Conservation (phyloP, 2,888 invertebrate species). For the Apocheima hispidaria region DNA sequence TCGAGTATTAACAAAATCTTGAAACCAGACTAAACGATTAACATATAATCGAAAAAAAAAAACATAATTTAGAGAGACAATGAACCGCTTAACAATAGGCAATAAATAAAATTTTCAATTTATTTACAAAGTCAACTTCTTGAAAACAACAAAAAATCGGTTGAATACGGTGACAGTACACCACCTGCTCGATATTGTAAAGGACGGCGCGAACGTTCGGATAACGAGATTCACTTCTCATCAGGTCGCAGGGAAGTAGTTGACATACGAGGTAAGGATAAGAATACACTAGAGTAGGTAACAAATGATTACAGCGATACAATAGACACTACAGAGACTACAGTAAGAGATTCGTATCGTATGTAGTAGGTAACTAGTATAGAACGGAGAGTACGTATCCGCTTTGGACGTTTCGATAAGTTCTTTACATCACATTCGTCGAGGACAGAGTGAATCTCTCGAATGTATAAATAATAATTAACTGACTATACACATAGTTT, state of each 20-base stretch:
- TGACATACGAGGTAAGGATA: conserved; percentile 47
- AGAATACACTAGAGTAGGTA: conserved; percentile 58
- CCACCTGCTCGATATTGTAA: too few relatives aligned
- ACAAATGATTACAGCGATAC: conserved; percentile 59
- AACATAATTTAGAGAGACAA: too few relatives aligned
- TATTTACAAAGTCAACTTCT: too few relatives aligned
- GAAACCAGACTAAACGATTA: too few relatives aligned
- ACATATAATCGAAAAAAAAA: too few relatives aligned
- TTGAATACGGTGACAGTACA: too few relatives aligned
- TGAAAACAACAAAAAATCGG: too few relatives aligned
- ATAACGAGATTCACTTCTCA: not conserved
- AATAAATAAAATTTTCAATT: too few relatives aligned
- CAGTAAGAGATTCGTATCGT: conserved; percentile 51
- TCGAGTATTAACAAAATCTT: too few relatives aligned
- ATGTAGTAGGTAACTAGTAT: conserved; percentile 39
- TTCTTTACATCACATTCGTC: conserved; percentile 33
- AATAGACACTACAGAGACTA: conserved; percentile 73
- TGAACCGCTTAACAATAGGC: too few relatives aligned
- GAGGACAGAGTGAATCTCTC: conserved; percentile 17
- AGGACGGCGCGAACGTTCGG: too few relatives aligned
- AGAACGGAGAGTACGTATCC: conserved; percentile 45
- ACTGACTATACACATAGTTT: not conserved
- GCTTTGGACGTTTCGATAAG: conserved; percentile 47
- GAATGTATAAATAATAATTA: not conserved
- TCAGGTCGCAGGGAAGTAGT: conserved; percentile 44